These are phyloP conservation scores for Dichetophora obliterata DNA, from an alignment of 2,888 invertebrate species.

Conservation along the genomic window DNA sequence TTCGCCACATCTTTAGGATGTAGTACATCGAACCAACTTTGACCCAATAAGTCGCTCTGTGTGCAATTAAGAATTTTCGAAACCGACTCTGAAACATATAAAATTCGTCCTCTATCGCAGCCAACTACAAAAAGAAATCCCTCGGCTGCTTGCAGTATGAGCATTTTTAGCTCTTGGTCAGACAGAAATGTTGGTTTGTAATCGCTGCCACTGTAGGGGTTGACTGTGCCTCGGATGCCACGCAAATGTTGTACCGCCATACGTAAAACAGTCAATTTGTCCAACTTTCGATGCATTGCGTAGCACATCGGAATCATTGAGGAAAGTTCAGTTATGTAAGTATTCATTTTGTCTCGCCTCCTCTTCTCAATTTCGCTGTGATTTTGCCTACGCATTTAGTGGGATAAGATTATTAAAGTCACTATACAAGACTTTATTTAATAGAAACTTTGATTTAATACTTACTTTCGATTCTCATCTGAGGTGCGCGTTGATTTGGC, in stretches of 20 bases:
- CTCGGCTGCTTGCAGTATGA: slow-evolving; percentile 88
- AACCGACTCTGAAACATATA: slow-evolving; percentile 92
- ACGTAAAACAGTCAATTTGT: slow-evolving; percentile 89
- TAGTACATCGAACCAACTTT: slow-evolving; percentile 93
- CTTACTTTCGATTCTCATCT: slow-evolving; percentile 79
- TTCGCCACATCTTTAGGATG: slow-evolving; percentile 96
- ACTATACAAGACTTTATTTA: not conserved
- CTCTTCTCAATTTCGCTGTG: slow-evolving; percentile 97
- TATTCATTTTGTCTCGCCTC: slow-evolving; percentile 96
- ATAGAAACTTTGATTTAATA: not conserved
- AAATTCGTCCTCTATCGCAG: slow-evolving; percentile 90
- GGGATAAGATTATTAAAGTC: slow-evolving; percentile 2
- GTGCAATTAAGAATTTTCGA: slow-evolving; percentile 84
- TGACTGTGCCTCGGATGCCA: slow-evolving; percentile 79
- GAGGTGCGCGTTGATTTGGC: slow-evolving; percentile 77
- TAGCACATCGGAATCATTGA: slow-evolving; percentile 94
- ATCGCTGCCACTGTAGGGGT: slow-evolving; percentile 81
- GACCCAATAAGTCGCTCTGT: slow-evolving; percentile 88
- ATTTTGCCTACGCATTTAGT: slow-evolving; percentile 78
- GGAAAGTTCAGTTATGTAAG: slow-evolving; percentile 90
- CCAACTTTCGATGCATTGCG: slow-evolving; percentile 92
- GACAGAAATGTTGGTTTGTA: slow-evolving; percentile 86
- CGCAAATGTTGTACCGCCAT: slow-evolving; percentile 96
- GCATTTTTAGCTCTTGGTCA: slow-evolving; percentile 87
- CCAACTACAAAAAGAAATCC: slow-evolving; percentile 93